phyloP scores from a whole-genome alignment of 2,888 invertebrate species.

The Drosophila melanosoma region DNA sequence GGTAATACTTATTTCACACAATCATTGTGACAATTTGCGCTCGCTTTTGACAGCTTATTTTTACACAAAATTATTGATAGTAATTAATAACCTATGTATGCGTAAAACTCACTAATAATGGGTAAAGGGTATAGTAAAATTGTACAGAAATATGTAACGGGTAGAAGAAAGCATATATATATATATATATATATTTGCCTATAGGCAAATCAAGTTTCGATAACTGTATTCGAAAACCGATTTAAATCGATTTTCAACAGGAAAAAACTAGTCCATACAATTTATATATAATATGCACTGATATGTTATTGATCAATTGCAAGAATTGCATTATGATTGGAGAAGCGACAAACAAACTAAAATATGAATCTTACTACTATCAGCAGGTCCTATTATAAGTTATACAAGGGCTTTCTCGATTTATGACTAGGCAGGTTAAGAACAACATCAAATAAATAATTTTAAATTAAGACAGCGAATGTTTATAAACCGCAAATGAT shows the following conservation, averaged over 20 bases:
- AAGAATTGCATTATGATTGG: neutral
- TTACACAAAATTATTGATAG: neutral
- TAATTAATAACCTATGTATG: neutral
- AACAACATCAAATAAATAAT: neutral
- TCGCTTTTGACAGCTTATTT: conserved; percentile 7
- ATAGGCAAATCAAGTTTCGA: neutral
- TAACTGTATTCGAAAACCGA: neutral
- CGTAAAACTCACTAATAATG: neutral
- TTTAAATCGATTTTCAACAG: neutral
- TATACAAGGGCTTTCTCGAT: neutral
- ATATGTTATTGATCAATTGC: neutral
- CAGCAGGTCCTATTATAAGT: neutral
- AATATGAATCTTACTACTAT: neutral
- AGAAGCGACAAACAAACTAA: neutral
- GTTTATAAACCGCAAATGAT: neutral
- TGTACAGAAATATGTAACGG: neutral
- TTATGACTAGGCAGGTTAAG: neutral
- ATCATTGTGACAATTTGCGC: conserved; percentile 4
- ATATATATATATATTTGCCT: neutral
- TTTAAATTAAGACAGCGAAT: neutral
- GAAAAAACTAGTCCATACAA: neutral
- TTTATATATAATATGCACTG: neutral
- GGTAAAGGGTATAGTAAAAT: neutral
- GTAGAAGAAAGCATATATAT: neutral
- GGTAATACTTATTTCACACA: neutral